Base-by-base conservation (phyloP, 37 sponge, comb jelly and placozoan species). In the Spongilla lacustris region DNA sequence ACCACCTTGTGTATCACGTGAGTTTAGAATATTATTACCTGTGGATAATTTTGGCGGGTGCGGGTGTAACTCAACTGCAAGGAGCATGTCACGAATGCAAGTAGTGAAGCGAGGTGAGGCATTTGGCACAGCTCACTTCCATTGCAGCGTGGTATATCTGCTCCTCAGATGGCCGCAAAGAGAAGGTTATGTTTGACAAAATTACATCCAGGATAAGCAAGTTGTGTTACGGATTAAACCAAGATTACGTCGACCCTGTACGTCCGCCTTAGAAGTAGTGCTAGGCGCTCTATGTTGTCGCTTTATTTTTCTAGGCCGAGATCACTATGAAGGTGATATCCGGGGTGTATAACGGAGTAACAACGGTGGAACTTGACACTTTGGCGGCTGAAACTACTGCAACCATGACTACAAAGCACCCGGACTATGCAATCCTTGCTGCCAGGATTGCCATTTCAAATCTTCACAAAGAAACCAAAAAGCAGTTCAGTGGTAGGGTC, bases 391-490 rank as follows among this genome's bases (percentile, higher is more conserved):
- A 99, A 78, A 99, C 96, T 35, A 94, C 99, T 32, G 99, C 99
- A 33, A 81, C 98, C 17, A 95, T 99, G 89, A 95, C 99, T 67
- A 99, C 99, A 41, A 91, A 94, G 34, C 99, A 99, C 50, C 99
- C 99, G 0, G 99, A 99, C 95, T 99, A 97, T 78, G 98, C 98
- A 69, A 90, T 90, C 36, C 85, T 99, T 33, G 99, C 99, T 26
- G 99, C 98, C 22, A 87, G 99, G 23, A 95, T 99, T 33, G 95
- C 96, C 31, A 96, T 97, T 34, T 96, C 96, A 29, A 99, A 99
- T 76, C 95, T 99, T 10, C 99, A 99, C 90, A 99, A 99, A 76
- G 96, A 99, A 81, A 97, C 99, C 28, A 94, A 97, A 89, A 99
- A 99, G 76, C 76, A 33, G 36, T 97, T 97, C 74, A 87, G 88